A percentile compares a stretch with the other conserved stretches of the same genome.
Conservation (phyloP, 2,113 vertebrate species). For the Diphyllodes magnificus region DNA sequence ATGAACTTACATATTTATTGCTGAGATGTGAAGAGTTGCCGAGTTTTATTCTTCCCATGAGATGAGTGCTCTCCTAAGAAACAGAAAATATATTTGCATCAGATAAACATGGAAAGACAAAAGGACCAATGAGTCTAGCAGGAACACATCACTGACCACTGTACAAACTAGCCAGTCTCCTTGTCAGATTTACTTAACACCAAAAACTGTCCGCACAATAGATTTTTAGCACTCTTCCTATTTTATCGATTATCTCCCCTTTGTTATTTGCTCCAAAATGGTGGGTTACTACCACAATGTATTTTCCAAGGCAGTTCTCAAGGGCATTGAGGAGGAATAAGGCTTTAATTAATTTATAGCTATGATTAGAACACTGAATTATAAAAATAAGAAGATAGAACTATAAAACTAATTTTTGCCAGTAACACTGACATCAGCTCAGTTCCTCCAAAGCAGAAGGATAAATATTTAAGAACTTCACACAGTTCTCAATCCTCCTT, state of each 20-base stretch:
- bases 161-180: background rate
- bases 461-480: background rate
- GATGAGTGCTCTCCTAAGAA: slow-evolving; percentile 65
- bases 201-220: background rate
- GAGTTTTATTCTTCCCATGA: slow-evolving; percentile 70
- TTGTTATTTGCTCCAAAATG: background rate
- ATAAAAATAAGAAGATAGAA: background rate
- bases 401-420: background rate
- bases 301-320: background rate
- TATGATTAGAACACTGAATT: background rate
- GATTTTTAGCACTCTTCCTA: background rate
- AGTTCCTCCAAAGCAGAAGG: background rate
- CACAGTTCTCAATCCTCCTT: background rate
- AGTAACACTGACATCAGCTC: background rate
- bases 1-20: slow-evolving; percentile 64
- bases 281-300: background rate
- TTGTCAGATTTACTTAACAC: background rate
- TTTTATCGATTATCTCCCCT: background rate
- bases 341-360: background rate
- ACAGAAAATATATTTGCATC: slow-evolving; percentile 24
- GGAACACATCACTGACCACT: background rate
- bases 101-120: background rate
- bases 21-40: slow-evolving; percentile 46
- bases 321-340: background rate
- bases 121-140: background rate